A percentile compares a stretch with the other conserved stretches of the same genome.
These are phyloP conservation scores for Mantis religiosa DNA, from an alignment of 2,888 invertebrate genomes.

Conservation along the genomic window DNA sequence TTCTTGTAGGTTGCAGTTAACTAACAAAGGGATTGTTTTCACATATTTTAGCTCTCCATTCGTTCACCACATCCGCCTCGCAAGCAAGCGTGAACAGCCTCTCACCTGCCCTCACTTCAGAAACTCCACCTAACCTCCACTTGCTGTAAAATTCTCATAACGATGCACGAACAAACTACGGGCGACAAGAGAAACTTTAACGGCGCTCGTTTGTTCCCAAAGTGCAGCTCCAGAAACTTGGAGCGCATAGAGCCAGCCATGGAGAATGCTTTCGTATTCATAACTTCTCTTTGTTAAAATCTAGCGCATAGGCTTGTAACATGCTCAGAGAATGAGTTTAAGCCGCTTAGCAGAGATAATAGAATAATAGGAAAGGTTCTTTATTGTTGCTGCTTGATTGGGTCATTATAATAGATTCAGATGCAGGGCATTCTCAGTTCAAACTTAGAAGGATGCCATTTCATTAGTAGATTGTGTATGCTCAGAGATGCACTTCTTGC, in stretches of 20 bases:
- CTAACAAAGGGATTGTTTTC: background rate
- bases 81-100: background rate
- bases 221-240: background rate
- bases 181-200: background rate
- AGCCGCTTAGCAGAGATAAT: too few relatives aligned
- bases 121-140: background rate
- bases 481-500: too few relatives aligned
- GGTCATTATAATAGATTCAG: too few relatives aligned
- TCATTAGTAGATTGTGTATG: too few relatives aligned
- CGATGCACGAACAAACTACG: background rate
- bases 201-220: background rate
- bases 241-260: background rate
- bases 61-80: background rate
- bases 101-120: background rate
- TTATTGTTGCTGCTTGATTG: too few relatives aligned
- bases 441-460: too few relatives aligned
- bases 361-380: too few relatives aligned
- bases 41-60: background rate
- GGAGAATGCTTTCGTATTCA: background rate
- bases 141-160: background rate
- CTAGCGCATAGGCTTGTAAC: background rate
- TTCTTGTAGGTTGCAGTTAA: background rate
- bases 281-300: background rate
- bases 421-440: too few relatives aligned
- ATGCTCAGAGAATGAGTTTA: too few relatives aligned